Conservation (phyloP, 23 tunicate species). For the Botrylloides violaceus region DNA sequence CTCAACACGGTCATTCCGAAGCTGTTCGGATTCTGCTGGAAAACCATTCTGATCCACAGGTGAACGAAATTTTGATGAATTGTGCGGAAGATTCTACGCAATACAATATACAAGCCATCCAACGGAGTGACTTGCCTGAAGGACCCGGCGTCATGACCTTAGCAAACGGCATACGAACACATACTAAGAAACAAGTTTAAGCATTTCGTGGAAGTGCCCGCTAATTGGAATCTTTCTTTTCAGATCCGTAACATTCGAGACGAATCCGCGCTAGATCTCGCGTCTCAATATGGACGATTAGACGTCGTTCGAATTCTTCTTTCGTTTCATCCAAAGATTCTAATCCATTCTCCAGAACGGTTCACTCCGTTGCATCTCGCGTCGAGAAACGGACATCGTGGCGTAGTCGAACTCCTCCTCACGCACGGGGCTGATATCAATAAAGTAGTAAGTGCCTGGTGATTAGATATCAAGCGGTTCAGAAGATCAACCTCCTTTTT, state of each 20-base stretch:
- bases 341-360: slow-evolving; percentile 30
- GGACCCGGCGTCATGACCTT: no score
- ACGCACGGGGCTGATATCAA: slow-evolving; percentile 86
- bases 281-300: slow-evolving; percentile 80
- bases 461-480: neutral
- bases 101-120: no score
- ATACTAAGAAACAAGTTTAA: no score
- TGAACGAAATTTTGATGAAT: no score
- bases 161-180: no score
- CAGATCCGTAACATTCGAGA: slow-evolving; percentile 60
- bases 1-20: slow-evolving; percentile 65
- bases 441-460: slow-evolving; percentile 25
- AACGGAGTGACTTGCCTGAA: no score
- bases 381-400: slow-evolving; percentile 72
- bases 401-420: slow-evolving; percentile 66
- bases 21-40: slow-evolving; percentile 41
- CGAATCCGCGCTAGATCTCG: slow-evolving; percentile 77
- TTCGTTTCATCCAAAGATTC: slow-evolving; percentile 43
- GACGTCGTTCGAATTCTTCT: slow-evolving; percentile 48
- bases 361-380: slow-evolving; percentile 83
- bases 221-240: no score
- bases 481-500: neutral
- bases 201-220: no score
- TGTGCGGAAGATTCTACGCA: no score
- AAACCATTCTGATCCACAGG: slow-evolving; percentile 62